Base-by-base conservation (phyloP, 2,888 invertebrate genomes). In the Eristalis pertinax region DNA sequence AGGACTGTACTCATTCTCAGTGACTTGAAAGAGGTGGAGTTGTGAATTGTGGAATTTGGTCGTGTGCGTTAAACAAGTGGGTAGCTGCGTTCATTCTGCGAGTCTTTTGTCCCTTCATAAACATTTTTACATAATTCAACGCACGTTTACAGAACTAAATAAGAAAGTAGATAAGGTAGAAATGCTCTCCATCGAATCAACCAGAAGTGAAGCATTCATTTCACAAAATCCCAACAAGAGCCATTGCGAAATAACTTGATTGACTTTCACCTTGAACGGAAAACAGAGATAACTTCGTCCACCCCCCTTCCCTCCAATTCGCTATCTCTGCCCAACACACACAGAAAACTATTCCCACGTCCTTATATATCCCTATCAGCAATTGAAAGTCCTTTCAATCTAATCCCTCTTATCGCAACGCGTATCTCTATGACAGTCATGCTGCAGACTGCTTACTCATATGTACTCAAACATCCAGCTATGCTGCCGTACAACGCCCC, bases 331-430 rank as follows among this genome's bases (percentile, higher is more conserved):
- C 35, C 35, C 11, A 4, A 19, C n/a, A 50, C n/a, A 50, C 50
- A 19, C n/a, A 19, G n/a, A 50, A 15, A n/a, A 50, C 19, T 38
- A 58, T 41, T 19, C 58, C 38, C 70, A 78, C 50, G 63, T 69
- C n/a, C 50, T 5, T 38, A 50, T 79, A 67, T 62, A 50, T 50
- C 50, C 19, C 79, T 73, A 79, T 74, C 22, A 74, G 73, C 80
- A 80, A 80, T 80, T 80, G 74, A 80, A 80, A 64, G 74, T 74
- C 74, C 74, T 63, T 68, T 68, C 74, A 74, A 74, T 74, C 74
- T 68, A 74, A 80, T 74, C 62, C 80, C 50, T 15, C 74, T 80
- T 80, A 80, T 80, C 80, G 68, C 63, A 38, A 32, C 43, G 15
- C 64, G 72, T 74, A 67, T 73, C 69, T 73, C 19, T 75, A 67